Percentiles rank a stretch among this genome's conserved stretches.
phyloP scores from a whole-genome alignment of 2,797 vertebrate species.

The Megaceryle alcyon region DNA sequence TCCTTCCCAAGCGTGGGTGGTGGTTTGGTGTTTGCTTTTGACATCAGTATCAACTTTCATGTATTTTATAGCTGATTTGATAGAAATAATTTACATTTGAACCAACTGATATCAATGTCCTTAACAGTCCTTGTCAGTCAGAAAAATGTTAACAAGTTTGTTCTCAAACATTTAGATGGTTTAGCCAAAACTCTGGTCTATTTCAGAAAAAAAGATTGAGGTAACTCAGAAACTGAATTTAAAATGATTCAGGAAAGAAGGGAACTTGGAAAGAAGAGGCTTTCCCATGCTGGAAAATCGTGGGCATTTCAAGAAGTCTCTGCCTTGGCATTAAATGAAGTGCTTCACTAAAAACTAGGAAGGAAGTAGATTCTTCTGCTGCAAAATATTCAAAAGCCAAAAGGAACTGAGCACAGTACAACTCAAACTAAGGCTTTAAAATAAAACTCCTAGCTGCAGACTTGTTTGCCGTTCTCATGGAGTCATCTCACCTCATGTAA shows the following conservation, averaged over 20 bases:
- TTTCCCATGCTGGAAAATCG: not conserved
- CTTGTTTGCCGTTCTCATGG: not conserved
- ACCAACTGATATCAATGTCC: not conserved
- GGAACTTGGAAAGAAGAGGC: not conserved
- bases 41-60: rapidly evolving
- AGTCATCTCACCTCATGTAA: not conserved
- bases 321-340: not conserved
- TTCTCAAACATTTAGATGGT: not conserved
- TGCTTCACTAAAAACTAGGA: not conserved
- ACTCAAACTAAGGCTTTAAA: not conserved
- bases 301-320: not conserved
- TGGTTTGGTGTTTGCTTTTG: too few species aligned
- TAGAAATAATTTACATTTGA: not conserved
- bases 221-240: not conserved
- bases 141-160: not conserved
- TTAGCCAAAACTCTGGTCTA: not conserved
- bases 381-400: not conserved
- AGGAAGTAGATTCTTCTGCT: not conserved
- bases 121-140: not conserved
- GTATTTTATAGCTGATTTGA: not conserved
- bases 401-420: not conserved
- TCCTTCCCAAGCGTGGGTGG: not conserved
- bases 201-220: not conserved
- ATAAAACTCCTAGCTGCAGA: not conserved
- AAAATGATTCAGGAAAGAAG: not conserved